These are phyloP conservation scores for Anaspis maculata DNA, from an alignment of 2,888 invertebrate genomes.

Conservation along the genomic window DNA sequence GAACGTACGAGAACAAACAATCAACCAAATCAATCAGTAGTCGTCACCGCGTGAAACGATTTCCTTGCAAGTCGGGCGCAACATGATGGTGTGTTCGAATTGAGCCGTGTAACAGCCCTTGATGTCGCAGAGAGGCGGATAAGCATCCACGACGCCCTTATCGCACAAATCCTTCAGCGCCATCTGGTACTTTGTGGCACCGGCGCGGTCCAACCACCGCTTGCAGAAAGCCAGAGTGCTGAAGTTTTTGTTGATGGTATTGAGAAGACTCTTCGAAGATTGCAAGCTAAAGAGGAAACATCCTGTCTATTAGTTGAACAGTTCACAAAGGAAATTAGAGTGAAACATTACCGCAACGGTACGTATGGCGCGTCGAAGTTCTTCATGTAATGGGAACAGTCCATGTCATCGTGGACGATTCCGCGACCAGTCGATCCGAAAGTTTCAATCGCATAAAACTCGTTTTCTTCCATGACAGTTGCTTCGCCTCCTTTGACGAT, in stretches of 20 bases:
- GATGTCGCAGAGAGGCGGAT: constrained; percentile 95
- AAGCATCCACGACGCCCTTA: constrained; percentile 94
- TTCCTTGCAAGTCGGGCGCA: constrained; percentile 98
- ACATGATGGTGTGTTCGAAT: constrained; percentile 96
- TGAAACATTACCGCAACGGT: constrained; percentile 61
- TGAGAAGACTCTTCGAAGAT: constrained; percentile 86
- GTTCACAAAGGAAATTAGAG: constrained; percentile 3
- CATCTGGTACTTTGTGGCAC: constrained; percentile 96
- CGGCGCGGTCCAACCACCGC: constrained; percentile 95
- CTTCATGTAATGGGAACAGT: constrained; percentile 99
- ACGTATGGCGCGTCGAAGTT: constrained; percentile 91
- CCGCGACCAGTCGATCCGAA: constrained; percentile 97
- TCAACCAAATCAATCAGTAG: constrained; percentile 56
- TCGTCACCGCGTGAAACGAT: constrained; percentile 94
- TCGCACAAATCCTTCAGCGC: constrained; percentile 97
- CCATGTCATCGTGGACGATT: constrained; percentile 97
- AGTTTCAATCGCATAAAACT: constrained; percentile 98
- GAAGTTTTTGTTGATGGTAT: constrained; percentile 93
- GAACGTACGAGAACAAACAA: not conserved
- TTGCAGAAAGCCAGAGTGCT: constrained; percentile 97
- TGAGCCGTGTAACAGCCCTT: constrained; percentile 99
- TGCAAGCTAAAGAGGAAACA: constrained; percentile 50
- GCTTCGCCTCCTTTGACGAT: constrained; percentile 98
- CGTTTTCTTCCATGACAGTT: constrained; percentile 97
- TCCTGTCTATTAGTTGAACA: too few species aligned